phyloP scores from a whole-genome alignment of 1,140 invertebrate species.

The Aphaenogaster floridana region DNA sequence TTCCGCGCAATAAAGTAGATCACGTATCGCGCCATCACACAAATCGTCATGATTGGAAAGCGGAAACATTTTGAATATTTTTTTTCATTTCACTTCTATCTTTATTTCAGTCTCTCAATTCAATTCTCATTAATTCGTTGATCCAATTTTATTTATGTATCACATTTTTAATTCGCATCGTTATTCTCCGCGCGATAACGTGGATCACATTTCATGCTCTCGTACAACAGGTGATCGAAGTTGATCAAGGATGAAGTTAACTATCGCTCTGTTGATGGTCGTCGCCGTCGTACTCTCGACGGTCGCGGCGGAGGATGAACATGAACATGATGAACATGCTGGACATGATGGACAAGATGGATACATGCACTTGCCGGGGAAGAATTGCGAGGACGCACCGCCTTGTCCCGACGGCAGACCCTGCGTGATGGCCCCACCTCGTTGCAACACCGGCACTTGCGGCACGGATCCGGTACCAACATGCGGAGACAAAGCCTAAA shows the following conservation, averaged over 20 bases:
- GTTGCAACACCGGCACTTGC: constrained; percentile 75
- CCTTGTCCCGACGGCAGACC: constrained; percentile 71
- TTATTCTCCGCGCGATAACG: background rate
- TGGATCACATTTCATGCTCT: background rate
- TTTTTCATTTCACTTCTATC: background rate
- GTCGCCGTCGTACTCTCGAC: constrained; percentile 53
- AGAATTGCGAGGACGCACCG: constrained; percentile 73
- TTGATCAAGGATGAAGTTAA: constrained; percentile 51
- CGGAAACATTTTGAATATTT: background rate
- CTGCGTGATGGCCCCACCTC: constrained; percentile 74
- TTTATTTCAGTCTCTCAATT: background rate
- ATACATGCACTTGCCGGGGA: constrained; percentile 76
- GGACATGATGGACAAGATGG: constrained; percentile 18
- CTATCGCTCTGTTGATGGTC: constrained; percentile 44
- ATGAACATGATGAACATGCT: too few species aligned
- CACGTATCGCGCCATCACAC: background rate
- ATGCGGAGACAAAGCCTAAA: constrained; percentile 62
- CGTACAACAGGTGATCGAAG: background rate
- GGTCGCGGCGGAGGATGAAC: background rate
- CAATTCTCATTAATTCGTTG: background rate
- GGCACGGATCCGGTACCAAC: constrained; percentile 69
- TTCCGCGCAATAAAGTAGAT: background rate
- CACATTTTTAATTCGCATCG: background rate
- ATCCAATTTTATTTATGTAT: background rate
- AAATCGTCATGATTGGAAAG: background rate